These are phyloP conservation scores for Phorcus lineatus DNA, from an alignment of 2,888 invertebrate species.

Conservation along the genomic window DNA sequence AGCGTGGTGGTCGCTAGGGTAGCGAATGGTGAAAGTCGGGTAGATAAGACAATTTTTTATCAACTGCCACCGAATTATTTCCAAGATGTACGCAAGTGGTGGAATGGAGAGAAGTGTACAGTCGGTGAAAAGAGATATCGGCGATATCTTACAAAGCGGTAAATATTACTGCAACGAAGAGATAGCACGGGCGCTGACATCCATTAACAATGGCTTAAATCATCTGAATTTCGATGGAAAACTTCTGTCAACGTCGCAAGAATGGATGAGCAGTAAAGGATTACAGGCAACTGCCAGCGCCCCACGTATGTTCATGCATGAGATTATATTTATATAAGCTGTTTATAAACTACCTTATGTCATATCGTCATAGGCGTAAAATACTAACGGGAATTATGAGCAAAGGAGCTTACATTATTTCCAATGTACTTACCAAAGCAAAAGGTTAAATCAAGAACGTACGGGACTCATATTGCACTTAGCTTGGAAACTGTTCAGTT, in stretches of 20 bases:
- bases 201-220: slow-evolving; percentile 67
- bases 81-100: slow-evolving; percentile 37
- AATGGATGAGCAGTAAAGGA: slow-evolving; percentile 51
- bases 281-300: neutral
- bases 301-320: neutral
- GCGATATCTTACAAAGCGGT: slow-evolving; percentile 61
- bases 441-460: too few relatives aligned
- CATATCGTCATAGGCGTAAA: too few relatives aligned
- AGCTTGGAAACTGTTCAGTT: too few relatives aligned
- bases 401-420: too few relatives aligned
- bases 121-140: slow-evolving; percentile 50
- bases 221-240: slow-evolving; percentile 70
- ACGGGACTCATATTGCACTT: too few relatives aligned
- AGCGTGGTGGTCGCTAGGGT: neutral
- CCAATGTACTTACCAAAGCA: too few relatives aligned
- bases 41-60: neutral
- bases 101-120: slow-evolving; percentile 40
- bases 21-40: slow-evolving; percentile 18
- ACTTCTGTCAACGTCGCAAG: slow-evolving; percentile 60
- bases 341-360: too few relatives aligned
- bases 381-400: too few relatives aligned
- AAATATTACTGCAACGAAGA: slow-evolving; percentile 72
- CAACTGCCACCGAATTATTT: neutral
- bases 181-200: slow-evolving; percentile 63
- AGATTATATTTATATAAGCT: too few relatives aligned